Conservation (phyloP, 2,113 vertebrate species). For the Pycnonotus jocosus region DNA sequence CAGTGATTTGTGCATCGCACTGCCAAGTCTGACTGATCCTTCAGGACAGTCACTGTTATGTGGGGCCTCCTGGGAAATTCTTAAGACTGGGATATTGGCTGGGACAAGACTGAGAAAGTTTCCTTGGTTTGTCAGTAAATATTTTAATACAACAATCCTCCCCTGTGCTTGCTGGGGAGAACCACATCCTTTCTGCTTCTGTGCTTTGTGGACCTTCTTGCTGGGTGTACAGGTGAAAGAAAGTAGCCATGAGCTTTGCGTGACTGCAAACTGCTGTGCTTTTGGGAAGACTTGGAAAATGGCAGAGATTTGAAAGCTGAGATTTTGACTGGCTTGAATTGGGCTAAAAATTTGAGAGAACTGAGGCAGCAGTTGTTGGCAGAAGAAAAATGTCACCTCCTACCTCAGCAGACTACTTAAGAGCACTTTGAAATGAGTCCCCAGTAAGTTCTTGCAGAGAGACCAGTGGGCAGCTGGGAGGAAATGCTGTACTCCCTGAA, state of each 20-base stretch:
- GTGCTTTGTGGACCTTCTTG: background rate
- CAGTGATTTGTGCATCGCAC: background rate
- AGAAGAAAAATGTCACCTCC: background rate
- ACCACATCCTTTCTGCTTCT: background rate
- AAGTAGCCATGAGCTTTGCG: background rate
- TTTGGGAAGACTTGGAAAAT: background rate
- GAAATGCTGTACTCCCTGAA: background rate
- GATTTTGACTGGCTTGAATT: background rate
- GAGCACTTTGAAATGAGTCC: background rate
- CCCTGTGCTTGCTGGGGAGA: background rate
- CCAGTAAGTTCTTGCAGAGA: background rate
- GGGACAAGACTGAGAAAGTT: background rate
- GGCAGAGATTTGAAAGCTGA: background rate
- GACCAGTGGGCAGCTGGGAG: background rate
- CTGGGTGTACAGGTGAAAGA: background rate
- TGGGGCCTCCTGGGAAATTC: background rate
- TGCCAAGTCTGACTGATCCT: background rate
- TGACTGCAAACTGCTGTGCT: background rate
- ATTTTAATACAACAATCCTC: background rate
- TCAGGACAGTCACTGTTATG: background rate
- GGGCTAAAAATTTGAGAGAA: background rate
- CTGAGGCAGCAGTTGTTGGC: background rate
- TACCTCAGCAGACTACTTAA: background rate
- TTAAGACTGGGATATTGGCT: background rate
- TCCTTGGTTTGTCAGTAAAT: background rate